A percentile compares a stretch with the other conserved stretches of the same genome.
These are phyloP conservation scores for Megaustenia siamemsis DNA, from an alignment of 2,888 invertebrate genomes.

Conservation along the genomic window DNA sequence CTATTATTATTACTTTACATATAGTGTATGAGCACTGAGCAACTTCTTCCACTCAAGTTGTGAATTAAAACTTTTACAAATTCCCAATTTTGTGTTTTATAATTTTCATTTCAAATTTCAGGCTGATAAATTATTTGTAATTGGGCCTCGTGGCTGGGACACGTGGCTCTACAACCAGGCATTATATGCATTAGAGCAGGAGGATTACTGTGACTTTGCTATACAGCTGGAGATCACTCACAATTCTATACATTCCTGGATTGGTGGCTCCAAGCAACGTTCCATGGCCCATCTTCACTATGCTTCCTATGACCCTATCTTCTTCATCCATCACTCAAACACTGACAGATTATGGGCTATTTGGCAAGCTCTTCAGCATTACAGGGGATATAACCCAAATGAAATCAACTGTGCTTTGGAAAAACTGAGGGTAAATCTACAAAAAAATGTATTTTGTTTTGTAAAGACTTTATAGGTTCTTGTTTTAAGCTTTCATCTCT, in stretches of 20 bases:
- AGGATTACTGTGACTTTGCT: constrained; percentile 62
- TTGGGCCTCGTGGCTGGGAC: constrained; percentile 50
- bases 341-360: constrained; percentile 62
- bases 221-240: constrained; percentile 61
- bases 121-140: constrained; percentile 11
- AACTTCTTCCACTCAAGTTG: no score
- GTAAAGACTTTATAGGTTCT: no score
- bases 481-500: no score
- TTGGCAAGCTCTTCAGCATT: constrained; percentile 60
- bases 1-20: no score
- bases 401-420: constrained; percentile 62
- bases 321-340: constrained; percentile 61
- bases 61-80: no score
- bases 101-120: constrained; percentile 30
- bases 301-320: constrained; percentile 61
- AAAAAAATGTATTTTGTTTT: not conserved
- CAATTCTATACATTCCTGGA: constrained; percentile 59
- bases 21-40: no score
- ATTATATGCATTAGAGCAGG: constrained; percentile 59
- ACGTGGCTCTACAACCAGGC: constrained; percentile 60
- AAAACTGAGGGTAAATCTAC: constrained; percentile 48
- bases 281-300: constrained; percentile 60
- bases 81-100: no score
- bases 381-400: constrained; percentile 58
- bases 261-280: constrained; percentile 56